Evolutionary conservation across 2,888 invertebrate genomes (phyloP).

Genomic region (Allygus modestus): DNA sequence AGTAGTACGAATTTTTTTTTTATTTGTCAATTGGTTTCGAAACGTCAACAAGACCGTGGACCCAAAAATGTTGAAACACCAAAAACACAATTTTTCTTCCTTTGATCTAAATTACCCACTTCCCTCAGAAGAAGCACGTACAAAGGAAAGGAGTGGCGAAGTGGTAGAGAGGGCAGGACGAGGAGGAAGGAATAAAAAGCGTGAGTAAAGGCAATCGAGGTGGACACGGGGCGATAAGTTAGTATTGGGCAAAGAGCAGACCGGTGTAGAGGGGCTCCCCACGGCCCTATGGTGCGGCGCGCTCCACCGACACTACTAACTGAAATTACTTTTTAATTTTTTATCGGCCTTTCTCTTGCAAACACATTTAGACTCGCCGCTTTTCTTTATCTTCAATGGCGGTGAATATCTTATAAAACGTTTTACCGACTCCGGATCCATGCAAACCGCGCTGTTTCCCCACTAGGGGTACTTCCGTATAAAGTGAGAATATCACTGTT

Average conservation of each 20-base stretch:
- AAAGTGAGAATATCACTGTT: background rate
- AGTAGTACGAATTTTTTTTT: no score
- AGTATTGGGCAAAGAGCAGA: conserved; percentile 56
- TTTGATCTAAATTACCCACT: conserved; percentile 15
- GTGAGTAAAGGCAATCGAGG: conserved; percentile 29
- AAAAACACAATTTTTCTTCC: background rate
- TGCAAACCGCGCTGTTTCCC: background rate
- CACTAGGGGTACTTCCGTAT: background rate
- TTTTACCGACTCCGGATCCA: conserved; percentile 32
- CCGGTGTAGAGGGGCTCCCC: conserved; percentile 44
- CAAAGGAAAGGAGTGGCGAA: background rate
- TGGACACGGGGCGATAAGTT: conserved; percentile 50
- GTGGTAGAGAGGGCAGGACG: background rate
- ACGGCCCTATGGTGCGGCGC: conserved; percentile 17
- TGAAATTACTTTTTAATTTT: conserved; percentile 59
- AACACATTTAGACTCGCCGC: conserved; percentile 56
- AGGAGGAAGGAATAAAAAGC: conserved; percentile 25
- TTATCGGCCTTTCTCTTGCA: conserved; percentile 57
- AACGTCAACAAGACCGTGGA: no score
- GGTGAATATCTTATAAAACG: conserved; percentile 58
- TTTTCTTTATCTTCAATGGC: conserved; percentile 58
- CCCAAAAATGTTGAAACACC: no score
- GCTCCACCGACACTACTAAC: conserved; percentile 46
- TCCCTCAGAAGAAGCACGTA: conserved; percentile 6
- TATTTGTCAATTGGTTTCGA: no score